Percentiles rank a stretch among this genome's conserved stretches.
Conservation (phyloP, 2,113 vertebrate species). For the Tichodroma muraria region DNA sequence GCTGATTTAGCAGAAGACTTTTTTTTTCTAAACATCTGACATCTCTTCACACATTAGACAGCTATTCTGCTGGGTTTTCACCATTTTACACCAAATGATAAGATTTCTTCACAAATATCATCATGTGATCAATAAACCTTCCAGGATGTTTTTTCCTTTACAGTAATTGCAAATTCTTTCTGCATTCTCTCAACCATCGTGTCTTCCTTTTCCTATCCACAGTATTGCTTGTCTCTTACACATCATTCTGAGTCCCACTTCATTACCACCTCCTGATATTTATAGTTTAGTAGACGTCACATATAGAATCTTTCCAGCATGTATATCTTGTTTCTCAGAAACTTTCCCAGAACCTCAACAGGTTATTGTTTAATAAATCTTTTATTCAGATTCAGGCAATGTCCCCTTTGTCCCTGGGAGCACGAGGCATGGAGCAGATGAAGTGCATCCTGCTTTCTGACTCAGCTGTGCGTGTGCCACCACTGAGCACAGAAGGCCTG, state of each 20-base stretch:
- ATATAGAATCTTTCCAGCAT: neutral
- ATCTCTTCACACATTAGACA: neutral
- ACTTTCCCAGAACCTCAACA: neutral
- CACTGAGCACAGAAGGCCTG: neutral
- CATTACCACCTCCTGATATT: neutral
- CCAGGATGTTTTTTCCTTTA: neutral
- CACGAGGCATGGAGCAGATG: neutral
- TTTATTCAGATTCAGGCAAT: neutral
- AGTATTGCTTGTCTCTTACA: rapidly evolving
- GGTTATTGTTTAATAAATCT: too few relatives aligned
- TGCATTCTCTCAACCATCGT: neutral
- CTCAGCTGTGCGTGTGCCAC: neutral
- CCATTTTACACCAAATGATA: neutral
- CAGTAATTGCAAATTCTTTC: neutral
- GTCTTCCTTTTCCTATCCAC: neutral
- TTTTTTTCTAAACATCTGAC: neutral
- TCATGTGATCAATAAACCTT: neutral
- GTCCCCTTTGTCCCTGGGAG: neutral
- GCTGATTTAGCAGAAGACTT: neutral
- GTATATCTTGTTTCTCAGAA: neutral
- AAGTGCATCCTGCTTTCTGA: neutral
- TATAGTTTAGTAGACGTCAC: neutral
- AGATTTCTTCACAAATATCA: neutral
- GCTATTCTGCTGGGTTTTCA: neutral
- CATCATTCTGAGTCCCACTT: neutral